Percentiles rank a stretch among this genome's conserved stretches.
phyloP scores from a whole-genome alignment of 2,888 invertebrate genomes.

The Drosophila robusta region DNA sequence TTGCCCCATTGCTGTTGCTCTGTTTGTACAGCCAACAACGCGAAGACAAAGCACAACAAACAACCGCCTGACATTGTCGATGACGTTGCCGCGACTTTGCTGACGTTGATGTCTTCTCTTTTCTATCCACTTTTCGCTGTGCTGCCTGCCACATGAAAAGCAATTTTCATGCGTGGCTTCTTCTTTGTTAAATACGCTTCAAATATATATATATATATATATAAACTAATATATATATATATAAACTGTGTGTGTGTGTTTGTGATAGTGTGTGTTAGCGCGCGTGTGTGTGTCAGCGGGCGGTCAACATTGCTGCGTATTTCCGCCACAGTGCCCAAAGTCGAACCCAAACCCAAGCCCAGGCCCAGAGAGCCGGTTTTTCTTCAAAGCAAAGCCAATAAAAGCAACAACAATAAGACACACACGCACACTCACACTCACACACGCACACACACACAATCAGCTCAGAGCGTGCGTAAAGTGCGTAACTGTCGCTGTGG shows the following conservation, averaged over 20 bases:
- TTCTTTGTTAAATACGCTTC: conserved; percentile 59
- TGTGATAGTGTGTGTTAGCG: conserved; percentile 14
- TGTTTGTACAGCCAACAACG: conserved; percentile 40
- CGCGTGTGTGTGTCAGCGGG: conserved; percentile 46
- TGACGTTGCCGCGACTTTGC: conserved; percentile 60
- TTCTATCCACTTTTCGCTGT: conserved; percentile 32
- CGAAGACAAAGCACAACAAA: conserved; percentile 51
- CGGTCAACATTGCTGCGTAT: conserved; percentile 69
- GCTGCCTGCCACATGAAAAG: conserved; percentile 65
- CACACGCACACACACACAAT: conserved; percentile 12
- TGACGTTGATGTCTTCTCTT: conserved; percentile 72
- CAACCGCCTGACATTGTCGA: conserved; percentile 34
- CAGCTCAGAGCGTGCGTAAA: conserved; percentile 74
- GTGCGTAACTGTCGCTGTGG: conserved; percentile 75
- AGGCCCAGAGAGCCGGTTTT: conserved; percentile 70
- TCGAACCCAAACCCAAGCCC: conserved; percentile 49
- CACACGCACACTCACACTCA: conserved; percentile 8
- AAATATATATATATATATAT: conserved; percentile 1
- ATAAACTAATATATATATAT: conserved; percentile 1
- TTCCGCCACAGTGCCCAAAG: conserved; percentile 65
- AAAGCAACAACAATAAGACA: conserved; percentile 24
- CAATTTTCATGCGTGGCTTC: conserved; percentile 80
- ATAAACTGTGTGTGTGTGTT: neutral
- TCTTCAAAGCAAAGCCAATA: conserved; percentile 65
- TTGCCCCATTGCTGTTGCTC: conserved; percentile 31